phyloP scores from a whole-genome alignment of 2,888 invertebrate genomes.

The Stenodera caucasica region DNA sequence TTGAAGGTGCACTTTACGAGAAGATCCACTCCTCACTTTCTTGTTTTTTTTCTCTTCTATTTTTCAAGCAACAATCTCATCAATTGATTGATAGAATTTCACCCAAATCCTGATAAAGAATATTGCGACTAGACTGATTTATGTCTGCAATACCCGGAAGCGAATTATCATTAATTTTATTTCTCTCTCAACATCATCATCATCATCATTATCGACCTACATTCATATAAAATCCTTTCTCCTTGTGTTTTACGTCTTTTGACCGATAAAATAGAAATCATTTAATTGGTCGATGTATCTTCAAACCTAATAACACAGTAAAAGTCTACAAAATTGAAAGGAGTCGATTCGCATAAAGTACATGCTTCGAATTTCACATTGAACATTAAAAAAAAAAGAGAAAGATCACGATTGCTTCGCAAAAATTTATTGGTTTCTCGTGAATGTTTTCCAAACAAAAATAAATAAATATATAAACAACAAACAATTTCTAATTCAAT shows the following conservation, averaged over 20 bases:
- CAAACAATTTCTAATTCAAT: not conserved
- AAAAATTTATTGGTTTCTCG: not conserved
- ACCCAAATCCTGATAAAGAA: not conserved
- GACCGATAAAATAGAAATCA: slow-evolving; percentile 49
- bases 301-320: slow-evolving; percentile 39
- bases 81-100: not conserved
- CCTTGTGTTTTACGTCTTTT: slow-evolving; percentile 37
- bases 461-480: no score
- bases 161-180: no score
- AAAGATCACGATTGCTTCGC: no score
- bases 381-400: no score
- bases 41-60: slow-evolving; percentile 7
- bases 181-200: not conserved
- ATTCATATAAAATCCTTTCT: slow-evolving; percentile 41
- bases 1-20: not conserved
- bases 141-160: slow-evolving; percentile 23
- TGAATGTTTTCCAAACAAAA: not conserved
- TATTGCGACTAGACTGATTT: slow-evolving; percentile 13
- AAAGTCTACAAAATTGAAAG: slow-evolving; percentile 34
- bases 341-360: slow-evolving; percentile 11
- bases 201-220: slow-evolving; percentile 35
- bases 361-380: slow-evolving; percentile 9
- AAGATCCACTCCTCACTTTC: slow-evolving; percentile 1
- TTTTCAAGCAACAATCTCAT: not conserved
- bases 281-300: slow-evolving; percentile 40